Percentiles rank a stretch among this genome's conserved stretches.
These are phyloP conservation scores for Tinea semifulvella DNA, from an alignment of 2,888 invertebrate species.

Conservation along the genomic window DNA sequence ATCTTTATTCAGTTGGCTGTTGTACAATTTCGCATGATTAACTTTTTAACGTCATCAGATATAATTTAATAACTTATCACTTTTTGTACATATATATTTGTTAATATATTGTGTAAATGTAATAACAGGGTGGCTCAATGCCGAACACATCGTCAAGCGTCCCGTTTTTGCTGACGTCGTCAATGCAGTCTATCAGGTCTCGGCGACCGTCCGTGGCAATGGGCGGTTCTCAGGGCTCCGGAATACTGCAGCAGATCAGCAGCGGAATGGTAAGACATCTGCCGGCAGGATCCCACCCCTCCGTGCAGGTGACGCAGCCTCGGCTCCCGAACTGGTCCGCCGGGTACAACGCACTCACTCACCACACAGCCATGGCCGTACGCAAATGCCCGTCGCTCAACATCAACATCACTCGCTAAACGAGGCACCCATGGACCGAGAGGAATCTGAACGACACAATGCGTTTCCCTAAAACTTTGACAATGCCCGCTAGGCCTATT, in stretches of 20 bases:
- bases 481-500: no score
- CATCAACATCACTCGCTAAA: slow-evolving; percentile 72
- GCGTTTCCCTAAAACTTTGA: no score
- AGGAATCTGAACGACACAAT: no score
- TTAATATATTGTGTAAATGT: not conserved
- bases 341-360: slow-evolving; percentile 57
- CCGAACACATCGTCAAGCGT: slow-evolving; percentile 91
- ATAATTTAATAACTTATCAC: no score
- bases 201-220: slow-evolving; percentile 74
- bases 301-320: slow-evolving; percentile 53
- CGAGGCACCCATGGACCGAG: no score
- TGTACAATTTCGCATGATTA: no score
- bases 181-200: slow-evolving; percentile 70
- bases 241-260: slow-evolving; percentile 88
- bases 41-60: no score
- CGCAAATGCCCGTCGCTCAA: slow-evolving; percentile 82
- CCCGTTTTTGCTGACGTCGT: slow-evolving; percentile 80
- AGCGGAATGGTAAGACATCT: slow-evolving; percentile 93
- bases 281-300: slow-evolving; percentile 72
- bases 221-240: slow-evolving; percentile 76
- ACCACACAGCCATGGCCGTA: slow-evolving; percentile 67
- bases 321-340: slow-evolving; percentile 56
- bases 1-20: no score
- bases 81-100: no score
- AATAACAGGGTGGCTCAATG: slow-evolving; percentile 84